These are phyloP conservation scores for Punctoribates punctum DNA, from an alignment of 2,888 invertebrate species.

Conservation along the genomic window DNA sequence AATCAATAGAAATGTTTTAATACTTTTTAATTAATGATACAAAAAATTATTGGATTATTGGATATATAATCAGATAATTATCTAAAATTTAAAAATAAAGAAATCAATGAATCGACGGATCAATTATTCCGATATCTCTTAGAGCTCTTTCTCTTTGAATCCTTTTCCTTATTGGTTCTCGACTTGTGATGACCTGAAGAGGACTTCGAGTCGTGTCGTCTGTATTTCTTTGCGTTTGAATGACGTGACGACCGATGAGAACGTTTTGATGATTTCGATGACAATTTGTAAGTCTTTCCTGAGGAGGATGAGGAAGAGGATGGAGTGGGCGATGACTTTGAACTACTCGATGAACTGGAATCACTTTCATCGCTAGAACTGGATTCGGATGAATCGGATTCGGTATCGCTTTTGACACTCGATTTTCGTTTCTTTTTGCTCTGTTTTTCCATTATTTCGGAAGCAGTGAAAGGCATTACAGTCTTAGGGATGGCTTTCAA, in stretches of 20 bases:
- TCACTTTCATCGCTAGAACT: not conserved
- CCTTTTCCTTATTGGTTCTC: not conserved
- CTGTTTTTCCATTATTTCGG: not conserved
- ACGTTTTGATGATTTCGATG: constrained; percentile 9
- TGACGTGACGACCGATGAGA: not conserved
- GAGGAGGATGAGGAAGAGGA: constrained; percentile 37
- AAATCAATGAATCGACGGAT: not conserved
- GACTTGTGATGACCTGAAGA: no score
- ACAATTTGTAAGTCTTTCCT: constrained; percentile 8
- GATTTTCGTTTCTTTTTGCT: constrained; percentile 17
- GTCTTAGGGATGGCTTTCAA: constrained; percentile 68
- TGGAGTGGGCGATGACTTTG: constrained; percentile 36
- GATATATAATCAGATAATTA: not conserved
- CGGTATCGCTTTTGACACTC: not conserved
- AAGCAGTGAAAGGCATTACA: constrained; percentile 47
- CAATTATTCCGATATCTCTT: not conserved
- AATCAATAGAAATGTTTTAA: constrained; percentile 14
- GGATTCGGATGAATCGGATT: not conserved
- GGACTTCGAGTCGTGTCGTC: not conserved
- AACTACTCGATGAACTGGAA: not conserved
- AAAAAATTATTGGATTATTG: no score
- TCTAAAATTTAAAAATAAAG: not conserved
- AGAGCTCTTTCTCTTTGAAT: not conserved
- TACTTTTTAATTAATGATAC: constrained; percentile 12
- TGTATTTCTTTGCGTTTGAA: constrained; percentile 14